These are phyloP conservation scores for Encarsia formosa DNA, from an alignment of 2,888 invertebrate genomes.

Conservation along the genomic window DNA sequence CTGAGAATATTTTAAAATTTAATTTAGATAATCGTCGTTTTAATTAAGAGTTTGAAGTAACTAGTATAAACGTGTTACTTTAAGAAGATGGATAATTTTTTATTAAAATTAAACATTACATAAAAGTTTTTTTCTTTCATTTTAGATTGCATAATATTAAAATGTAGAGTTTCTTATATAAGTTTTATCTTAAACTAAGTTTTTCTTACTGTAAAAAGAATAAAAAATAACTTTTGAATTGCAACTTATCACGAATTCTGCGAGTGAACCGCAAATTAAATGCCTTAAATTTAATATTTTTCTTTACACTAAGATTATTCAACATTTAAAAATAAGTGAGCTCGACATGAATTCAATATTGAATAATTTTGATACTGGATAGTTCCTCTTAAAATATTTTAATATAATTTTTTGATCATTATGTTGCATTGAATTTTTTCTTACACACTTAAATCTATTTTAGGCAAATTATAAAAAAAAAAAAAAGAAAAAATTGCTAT, in stretches of 20 bases:
- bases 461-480: too few species aligned
- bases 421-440: too few species aligned
- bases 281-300: neutral
- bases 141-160: conserved; percentile 6
- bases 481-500: too few species aligned
- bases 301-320: neutral
- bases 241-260: conserved; percentile 1
- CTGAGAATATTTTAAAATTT: conserved; percentile 3
- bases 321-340: neutral
- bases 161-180: too few species aligned
- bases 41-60: conserved; percentile 14
- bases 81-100: conserved; percentile 9
- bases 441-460: too few species aligned
- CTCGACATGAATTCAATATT: too few species aligned
- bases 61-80: conserved; percentile 18
- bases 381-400: too few species aligned
- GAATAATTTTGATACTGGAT: too few species aligned
- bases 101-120: conserved; percentile 17
- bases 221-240: conserved; percentile 22
- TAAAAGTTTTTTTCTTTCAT: conserved; percentile 7
- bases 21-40: conserved; percentile 7
- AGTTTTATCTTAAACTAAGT: too few species aligned
- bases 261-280: neutral
- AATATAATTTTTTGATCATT: neutral
- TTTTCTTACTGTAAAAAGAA: conserved; percentile 15